phyloP scores from a whole-genome alignment of 2,888 invertebrate genomes.

The Caenorhabditis becei region DNA sequence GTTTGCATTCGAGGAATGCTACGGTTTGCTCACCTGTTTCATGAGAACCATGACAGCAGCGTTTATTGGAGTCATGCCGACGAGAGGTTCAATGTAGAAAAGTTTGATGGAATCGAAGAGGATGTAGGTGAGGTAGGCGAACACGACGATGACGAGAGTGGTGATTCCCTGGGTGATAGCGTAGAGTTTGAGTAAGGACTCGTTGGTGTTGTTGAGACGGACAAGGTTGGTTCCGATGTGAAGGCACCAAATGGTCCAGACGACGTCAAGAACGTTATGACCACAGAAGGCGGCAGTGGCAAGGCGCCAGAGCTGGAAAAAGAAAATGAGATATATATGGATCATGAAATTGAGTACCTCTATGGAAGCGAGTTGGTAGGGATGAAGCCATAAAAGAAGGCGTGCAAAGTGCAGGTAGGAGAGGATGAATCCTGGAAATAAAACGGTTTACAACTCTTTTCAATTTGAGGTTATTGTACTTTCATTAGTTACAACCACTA shows the following conservation, averaged over 20 bases:
- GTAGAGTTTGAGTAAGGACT: slow-evolving; percentile 65
- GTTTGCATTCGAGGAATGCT: not conserved
- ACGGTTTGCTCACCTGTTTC: slow-evolving; percentile 75
- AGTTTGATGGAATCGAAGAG: slow-evolving; percentile 57
- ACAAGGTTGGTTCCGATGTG: slow-evolving; percentile 66
- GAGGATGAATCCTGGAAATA: slow-evolving; percentile 58
- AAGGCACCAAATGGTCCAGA: slow-evolving; percentile 71
- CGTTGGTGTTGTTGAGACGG: slow-evolving; percentile 66
- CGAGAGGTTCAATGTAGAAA: slow-evolving; percentile 65
- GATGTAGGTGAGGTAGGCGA: slow-evolving; percentile 60
- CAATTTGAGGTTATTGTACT: too few species aligned
- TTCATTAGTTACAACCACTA: too few species aligned
- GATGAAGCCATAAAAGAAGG: slow-evolving; percentile 65
- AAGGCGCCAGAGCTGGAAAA: slow-evolving; percentile 72
- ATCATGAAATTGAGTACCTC: slow-evolving; percentile 41
- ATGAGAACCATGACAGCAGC: slow-evolving; percentile 77
- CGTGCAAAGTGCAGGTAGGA: slow-evolving; percentile 58
- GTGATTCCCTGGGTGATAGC: slow-evolving; percentile 70
- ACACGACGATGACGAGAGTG: slow-evolving; percentile 53
- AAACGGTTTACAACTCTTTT: not conserved
- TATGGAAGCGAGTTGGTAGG: slow-evolving; percentile 65
- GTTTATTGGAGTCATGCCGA: slow-evolving; percentile 66
- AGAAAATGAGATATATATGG: not conserved
- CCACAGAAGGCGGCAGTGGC: slow-evolving; percentile 76
- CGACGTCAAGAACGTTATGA: slow-evolving; percentile 73